Conservation (phyloP, 2,113 vertebrate genomes). For the Urocitellus parryii region DNA sequence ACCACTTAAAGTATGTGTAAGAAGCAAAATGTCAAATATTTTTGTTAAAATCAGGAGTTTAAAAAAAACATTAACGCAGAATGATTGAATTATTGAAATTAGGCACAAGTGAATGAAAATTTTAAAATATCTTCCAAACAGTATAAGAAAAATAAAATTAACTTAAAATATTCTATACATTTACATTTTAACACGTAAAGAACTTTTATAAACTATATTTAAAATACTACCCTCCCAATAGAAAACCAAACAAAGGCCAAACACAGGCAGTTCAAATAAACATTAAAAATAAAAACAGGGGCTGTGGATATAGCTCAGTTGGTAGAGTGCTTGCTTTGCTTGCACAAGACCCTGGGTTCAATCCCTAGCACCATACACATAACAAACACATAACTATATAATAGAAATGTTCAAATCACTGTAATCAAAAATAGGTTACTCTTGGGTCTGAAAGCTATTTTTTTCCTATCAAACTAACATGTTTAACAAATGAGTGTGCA, state of each 20-base stretch:
- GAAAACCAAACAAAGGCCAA: neutral
- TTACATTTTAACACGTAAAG: neutral
- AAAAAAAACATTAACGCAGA: neutral
- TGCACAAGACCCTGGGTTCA: no score
- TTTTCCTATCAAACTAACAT: neutral
- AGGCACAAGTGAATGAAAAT: neutral
- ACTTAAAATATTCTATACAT: neutral
- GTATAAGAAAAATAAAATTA: neutral
- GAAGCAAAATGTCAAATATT: neutral
- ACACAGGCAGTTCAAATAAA: neutral
- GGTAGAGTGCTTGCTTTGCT: no score
- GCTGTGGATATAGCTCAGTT: no score
- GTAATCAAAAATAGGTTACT: neutral
- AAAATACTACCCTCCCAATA: neutral
- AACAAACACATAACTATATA: no score
- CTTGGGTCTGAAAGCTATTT: neutral
- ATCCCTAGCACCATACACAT: no score
- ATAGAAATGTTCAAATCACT: slow-evolving; percentile 3
- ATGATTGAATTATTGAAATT: neutral
- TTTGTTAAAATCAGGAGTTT: neutral
- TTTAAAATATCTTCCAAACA: neutral
- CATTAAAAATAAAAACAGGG: no score
- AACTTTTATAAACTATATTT: neutral
- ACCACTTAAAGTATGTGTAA: neutral
- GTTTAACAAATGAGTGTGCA: neutral